Evolutionary conservation across 2,113 vertebrate species (phyloP).

Genomic region (Gavialis gangeticus): DNA sequence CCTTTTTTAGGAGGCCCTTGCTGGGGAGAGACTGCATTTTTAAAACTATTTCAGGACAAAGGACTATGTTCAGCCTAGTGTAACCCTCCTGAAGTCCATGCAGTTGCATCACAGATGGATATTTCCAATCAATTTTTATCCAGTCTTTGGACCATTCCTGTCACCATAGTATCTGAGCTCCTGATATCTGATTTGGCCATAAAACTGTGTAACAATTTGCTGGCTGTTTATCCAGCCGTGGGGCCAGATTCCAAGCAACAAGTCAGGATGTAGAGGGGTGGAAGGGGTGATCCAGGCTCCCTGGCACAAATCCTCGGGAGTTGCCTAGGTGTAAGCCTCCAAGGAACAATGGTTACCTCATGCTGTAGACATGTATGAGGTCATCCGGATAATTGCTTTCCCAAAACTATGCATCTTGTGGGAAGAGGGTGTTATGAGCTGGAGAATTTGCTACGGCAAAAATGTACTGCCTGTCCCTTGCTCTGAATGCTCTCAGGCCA

Average conservation of each 20-base stretch:
- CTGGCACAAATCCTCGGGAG: neutral
- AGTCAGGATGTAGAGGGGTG: neutral
- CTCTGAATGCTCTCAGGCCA: neutral
- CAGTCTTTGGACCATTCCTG: neutral
- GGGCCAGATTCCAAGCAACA: neutral
- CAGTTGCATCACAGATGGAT: rapidly evolving
- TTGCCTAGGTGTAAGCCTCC: constrained; percentile 20
- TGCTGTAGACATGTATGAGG: constrained; percentile 67
- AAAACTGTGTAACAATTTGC: neutral
- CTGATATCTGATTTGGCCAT: neutral
- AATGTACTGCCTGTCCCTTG: constrained; percentile 15
- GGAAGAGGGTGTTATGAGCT: constrained; percentile 65
- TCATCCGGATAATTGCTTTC: constrained; percentile 56
- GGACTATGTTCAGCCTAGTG: rapidly evolving
- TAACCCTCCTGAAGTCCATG: rapidly evolving
- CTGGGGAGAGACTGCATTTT: rapidly evolving
- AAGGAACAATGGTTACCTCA: constrained; percentile 60
- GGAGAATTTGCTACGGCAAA: constrained; percentile 56
- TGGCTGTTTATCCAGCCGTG: neutral
- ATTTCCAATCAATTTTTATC: rapidly evolving
- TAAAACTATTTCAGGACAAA: neutral
- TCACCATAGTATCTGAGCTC: rapidly evolving
- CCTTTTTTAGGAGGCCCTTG: neutral
- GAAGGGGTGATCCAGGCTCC: neutral
- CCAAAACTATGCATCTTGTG: constrained; percentile 40